These are phyloP conservation scores for Heteromurus nitidus DNA, from an alignment of 2,888 invertebrate species.

Conservation along the genomic window DNA sequence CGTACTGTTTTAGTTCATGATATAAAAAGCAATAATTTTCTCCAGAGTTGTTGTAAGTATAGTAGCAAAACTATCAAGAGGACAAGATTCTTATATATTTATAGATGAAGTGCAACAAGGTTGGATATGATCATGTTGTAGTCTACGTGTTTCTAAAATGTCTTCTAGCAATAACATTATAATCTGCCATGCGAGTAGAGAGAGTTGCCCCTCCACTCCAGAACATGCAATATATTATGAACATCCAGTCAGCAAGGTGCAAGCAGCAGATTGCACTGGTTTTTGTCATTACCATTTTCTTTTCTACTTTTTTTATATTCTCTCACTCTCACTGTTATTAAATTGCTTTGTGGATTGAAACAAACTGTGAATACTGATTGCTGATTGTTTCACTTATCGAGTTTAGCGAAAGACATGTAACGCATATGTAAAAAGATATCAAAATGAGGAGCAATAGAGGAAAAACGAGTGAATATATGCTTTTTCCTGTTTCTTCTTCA, in stretches of 20 bases:
- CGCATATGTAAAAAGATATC: background rate
- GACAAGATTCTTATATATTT: background rate
- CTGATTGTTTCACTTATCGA: constrained; percentile 15
- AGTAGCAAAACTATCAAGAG: constrained; percentile 5
- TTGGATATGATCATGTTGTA: background rate
- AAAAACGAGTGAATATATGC: background rate
- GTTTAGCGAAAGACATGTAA: too few relatives aligned
- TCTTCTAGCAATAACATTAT: constrained; percentile 24
- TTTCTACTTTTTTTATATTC: constrained; percentile 19
- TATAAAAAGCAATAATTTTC: constrained; percentile 7
- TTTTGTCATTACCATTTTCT: constrained; percentile 53
- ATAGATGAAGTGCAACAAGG: background rate
- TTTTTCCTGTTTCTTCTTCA: background rate
- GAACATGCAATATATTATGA: constrained; percentile 34
- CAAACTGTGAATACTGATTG: constrained; percentile 47
- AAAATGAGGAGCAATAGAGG: too few relatives aligned
- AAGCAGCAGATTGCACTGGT: constrained; percentile 55
- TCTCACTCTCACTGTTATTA: constrained; percentile 3
- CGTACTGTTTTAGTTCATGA: background rate
- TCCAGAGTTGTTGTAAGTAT: background rate
- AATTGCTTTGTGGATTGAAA: constrained; percentile 10
- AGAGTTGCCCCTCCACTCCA: constrained; percentile 15
- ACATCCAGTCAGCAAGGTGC: constrained; percentile 46
- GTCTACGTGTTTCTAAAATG: constrained; percentile 32
- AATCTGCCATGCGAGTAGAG: constrained; percentile 2